Percentiles rank a stretch among this genome's conserved stretches.
Conservation (phyloP, 92 coral and sea anemone species). For the Heteractis magnifica region DNA sequence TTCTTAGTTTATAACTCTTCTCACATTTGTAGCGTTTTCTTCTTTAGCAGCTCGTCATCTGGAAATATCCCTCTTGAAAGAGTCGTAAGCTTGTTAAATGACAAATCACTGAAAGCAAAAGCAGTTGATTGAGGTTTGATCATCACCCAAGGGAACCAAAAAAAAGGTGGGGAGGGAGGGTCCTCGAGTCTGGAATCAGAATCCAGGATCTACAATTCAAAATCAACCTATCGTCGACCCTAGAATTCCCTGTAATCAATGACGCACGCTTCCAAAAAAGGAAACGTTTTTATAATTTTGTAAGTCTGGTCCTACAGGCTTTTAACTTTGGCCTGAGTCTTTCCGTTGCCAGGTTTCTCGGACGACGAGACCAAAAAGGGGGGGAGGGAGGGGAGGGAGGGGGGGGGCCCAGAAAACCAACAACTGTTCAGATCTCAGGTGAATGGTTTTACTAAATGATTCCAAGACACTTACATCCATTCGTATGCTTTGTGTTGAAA, state of each 20-base stretch:
- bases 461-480: slow-evolving; percentile 33
- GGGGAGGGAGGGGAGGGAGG: too few relatives aligned
- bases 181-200: too few relatives aligned
- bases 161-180: neutral
- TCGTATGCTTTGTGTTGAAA: slow-evolving; percentile 2
- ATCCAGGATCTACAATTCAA: too few relatives aligned
- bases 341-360: too few relatives aligned
- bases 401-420: neutral
- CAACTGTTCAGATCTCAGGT: neutral
- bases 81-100: slow-evolving; percentile 16
- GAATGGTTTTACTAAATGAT: neutral
- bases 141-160: neutral
- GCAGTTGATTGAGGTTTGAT: neutral
- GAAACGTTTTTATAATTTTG: too few relatives aligned
- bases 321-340: too few relatives aligned
- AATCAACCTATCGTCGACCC: too few relatives aligned
- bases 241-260: too few relatives aligned
- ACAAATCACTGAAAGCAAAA: slow-evolving; percentile 23
- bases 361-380: too few relatives aligned
- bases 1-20: neutral
- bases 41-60: slow-evolving; percentile 4
- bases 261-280: too few relatives aligned
- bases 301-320: too few relatives aligned
- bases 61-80: slow-evolving; percentile 28
- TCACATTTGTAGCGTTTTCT: slow-evolving; percentile 4